A percentile compares a stretch with the other conserved stretches of the same genome.
Conservation (phyloP, 2,113 vertebrate genomes). For the Onychostruthus taczanowskii region DNA sequence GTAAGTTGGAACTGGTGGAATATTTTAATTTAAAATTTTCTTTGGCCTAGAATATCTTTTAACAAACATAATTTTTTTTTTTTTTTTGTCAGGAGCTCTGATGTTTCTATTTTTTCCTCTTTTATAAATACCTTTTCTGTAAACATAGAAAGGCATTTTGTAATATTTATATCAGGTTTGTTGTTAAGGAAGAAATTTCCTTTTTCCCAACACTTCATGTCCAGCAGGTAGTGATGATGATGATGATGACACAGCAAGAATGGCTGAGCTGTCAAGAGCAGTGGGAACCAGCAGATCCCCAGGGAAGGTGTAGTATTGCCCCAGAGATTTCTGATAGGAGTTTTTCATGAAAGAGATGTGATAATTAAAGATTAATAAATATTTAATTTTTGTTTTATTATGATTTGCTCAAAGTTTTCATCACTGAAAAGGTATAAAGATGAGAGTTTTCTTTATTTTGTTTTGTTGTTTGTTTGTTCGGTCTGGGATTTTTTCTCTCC, state of each 20-base stretch:
- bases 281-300: background rate
- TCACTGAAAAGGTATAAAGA: background rate
- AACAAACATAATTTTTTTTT: background rate
- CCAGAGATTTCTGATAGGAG: background rate
- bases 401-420: background rate
- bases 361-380: background rate
- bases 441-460: background rate
- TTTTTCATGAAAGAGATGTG: background rate
- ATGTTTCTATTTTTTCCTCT: background rate
- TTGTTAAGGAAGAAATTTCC: background rate
- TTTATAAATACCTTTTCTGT: background rate
- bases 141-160: background rate
- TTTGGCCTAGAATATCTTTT: background rate
- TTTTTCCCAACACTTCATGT: background rate
- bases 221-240: background rate
- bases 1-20: background rate
- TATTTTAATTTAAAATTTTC: background rate
- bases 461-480: background rate
- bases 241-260: background rate
- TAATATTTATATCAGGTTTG: background rate
- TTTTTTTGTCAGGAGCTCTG: background rate
- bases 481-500: background rate
- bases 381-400: background rate
- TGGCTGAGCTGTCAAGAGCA: background rate
- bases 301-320: background rate